These are phyloP conservation scores for Halesus radiatus DNA, from an alignment of 1,140 invertebrate species.

Conservation along the genomic window DNA sequence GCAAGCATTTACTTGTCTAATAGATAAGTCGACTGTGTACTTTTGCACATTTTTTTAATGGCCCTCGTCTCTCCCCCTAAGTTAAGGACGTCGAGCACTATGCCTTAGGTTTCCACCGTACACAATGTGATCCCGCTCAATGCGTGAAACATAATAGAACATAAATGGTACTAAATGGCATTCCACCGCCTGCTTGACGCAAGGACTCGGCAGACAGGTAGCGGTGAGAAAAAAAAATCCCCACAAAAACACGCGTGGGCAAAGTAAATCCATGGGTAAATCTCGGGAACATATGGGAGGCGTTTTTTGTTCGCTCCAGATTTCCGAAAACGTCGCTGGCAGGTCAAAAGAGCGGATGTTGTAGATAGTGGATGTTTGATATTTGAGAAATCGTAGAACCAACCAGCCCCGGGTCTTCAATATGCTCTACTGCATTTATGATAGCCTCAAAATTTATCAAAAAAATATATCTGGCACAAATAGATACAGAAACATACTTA, in stretches of 20 bases:
- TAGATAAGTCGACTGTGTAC: no score
- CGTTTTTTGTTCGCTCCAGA: slow-evolving; percentile 22
- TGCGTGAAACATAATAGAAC: background rate
- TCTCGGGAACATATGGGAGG: slow-evolving; percentile 17
- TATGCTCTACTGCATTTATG: background rate
- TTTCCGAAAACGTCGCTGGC: background rate
- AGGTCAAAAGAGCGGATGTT: slow-evolving; percentile 31
- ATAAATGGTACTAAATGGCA: background rate
- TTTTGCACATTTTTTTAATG: no score
- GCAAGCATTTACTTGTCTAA: no score
- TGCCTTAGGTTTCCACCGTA: background rate
- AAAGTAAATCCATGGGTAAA: slow-evolving; percentile 4
- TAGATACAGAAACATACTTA: no score
- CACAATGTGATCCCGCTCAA: background rate
- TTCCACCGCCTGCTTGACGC: background rate
- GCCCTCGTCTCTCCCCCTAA: background rate
- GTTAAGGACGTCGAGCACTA: background rate
- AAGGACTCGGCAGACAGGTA: slow-evolving; percentile 13
- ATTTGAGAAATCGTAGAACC: no score
- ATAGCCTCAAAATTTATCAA: no score
- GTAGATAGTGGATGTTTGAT: background rate
- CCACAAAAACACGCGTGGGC: background rate
- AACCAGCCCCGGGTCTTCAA: no score
- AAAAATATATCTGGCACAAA: no score
- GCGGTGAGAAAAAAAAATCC: background rate